Conservation (phyloP, 2,797 vertebrate species). For the Oophaga sylvatica region DNA sequence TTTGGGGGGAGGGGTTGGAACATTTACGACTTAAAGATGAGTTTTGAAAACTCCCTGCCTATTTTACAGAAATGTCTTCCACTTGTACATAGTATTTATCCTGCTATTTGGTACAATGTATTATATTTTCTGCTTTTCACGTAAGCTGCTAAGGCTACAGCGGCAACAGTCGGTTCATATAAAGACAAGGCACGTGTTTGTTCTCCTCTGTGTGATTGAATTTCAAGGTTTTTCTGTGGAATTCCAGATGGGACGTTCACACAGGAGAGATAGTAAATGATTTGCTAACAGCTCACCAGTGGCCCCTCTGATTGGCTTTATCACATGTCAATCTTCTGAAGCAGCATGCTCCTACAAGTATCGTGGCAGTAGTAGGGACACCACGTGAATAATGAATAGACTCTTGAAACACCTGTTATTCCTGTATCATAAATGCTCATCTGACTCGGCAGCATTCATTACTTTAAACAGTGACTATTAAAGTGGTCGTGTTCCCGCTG, state of each 20-base stretch:
- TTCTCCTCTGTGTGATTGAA: neutral
- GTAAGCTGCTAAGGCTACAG: neutral
- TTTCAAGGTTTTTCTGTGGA: conserved; percentile 39
- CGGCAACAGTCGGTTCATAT: neutral
- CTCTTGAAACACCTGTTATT: conserved; percentile 11
- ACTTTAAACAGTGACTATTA: neutral
- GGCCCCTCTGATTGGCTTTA: conserved; percentile 40
- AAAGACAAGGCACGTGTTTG: conserved; percentile 11
- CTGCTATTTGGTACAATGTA: neutral
- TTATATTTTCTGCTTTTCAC: neutral
- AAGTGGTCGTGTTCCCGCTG: neutral
- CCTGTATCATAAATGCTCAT: conserved; percentile 36
- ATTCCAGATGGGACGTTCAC: conserved; percentile 46
- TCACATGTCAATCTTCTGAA: neutral
- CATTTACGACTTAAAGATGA: too few relatives aligned
- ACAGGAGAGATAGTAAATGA: conserved; percentile 6
- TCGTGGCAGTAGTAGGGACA: conserved; percentile 35
- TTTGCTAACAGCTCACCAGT: conserved; percentile 24
- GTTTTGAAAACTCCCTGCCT: too few relatives aligned
- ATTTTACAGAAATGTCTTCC: neutral
- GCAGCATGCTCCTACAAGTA: conserved; percentile 30
- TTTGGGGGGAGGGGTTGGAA: too few relatives aligned
- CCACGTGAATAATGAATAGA: conserved; percentile 42
- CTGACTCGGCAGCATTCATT: neutral
- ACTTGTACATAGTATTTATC: neutral